Percentiles rank a stretch among this genome's conserved stretches.
These are phyloP conservation scores for Toxostoma redivivum DNA, from an alignment of 2,113 vertebrate species.

Conservation along the genomic window DNA sequence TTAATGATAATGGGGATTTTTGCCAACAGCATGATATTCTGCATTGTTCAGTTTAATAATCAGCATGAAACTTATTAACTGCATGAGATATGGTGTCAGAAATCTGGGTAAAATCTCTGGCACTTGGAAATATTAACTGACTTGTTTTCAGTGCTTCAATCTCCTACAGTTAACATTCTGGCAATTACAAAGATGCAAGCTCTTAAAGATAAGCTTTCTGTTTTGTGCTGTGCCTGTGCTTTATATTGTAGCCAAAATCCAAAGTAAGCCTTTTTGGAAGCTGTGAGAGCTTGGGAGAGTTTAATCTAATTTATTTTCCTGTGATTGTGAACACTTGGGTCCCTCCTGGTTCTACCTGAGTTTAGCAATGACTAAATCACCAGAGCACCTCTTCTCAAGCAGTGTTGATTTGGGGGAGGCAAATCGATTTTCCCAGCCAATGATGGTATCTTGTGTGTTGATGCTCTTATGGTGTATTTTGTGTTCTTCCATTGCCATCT, in stretches of 20 bases:
- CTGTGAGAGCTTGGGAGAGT: background rate
- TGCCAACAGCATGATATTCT: constrained; percentile 33
- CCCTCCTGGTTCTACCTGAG: background rate
- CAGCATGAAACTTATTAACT: constrained; percentile 56
- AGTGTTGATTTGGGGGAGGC: background rate
- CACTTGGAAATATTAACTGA: constrained; percentile 22
- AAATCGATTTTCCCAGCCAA: background rate
- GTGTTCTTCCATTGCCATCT: background rate
- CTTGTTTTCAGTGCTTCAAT: constrained; percentile 15
- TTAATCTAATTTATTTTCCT: constrained; percentile 27
- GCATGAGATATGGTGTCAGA: background rate
- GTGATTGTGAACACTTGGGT: background rate
- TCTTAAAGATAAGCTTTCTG: constrained; percentile 15
- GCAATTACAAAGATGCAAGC: constrained; percentile 18
- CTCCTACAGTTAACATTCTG: constrained; percentile 19
- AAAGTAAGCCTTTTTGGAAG: background rate
- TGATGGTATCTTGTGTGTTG: background rate
- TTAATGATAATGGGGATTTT: constrained; percentile 24
- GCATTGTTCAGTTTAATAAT: constrained; percentile 48
- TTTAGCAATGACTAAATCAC: background rate
- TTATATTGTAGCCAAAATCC: constrained; percentile 12
- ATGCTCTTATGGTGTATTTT: background rate
- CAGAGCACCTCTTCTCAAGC: background rate
- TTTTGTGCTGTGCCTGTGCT: background rate
- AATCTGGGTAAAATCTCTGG: constrained; percentile 51